Base-by-base conservation (phyloP, 2,113 vertebrate species). In the Lichenostomus cassidix region DNA sequence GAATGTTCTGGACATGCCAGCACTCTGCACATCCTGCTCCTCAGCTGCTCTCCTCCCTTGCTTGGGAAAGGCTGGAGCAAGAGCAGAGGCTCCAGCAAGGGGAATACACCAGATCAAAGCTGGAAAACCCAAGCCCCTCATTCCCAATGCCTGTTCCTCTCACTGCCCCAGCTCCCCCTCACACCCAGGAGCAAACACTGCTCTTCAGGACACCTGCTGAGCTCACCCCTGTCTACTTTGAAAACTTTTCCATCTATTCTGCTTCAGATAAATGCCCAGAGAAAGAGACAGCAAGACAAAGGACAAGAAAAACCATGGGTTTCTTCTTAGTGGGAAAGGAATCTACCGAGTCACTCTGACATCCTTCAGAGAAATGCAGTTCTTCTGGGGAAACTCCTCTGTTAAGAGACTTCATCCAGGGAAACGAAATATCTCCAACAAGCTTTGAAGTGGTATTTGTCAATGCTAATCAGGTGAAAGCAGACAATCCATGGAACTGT, bases 1-100 rank as follows among this genome's bases (percentile, higher is more conserved):
- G 28, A 25, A 28, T 3, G 3, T 55, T 74, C 11, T 21, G 58
- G 37, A n/a, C 0, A 0, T 25, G n/a, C 5, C 52, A 56, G 17
- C 37, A 27, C 3, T 25, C 59, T 24, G 15, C 20, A 17, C 3
- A 12, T 78, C 22, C 29, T 17, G 21, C 11, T 56, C 24, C 35
- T 33, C 10, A 12, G 27, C 21, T 1, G 3, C 21, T 78, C 15
- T 49, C 25, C 42, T 37, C 6, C 37, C 39, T 13, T 12, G 0
- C 20, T 18, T 67, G 23, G 18, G 17, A 50, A 89, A 17, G 4
- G 12, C 25, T 27, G 22, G 10, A 60, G 31, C 67, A 39, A 11
- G 15, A 33, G 18, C 27, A 39, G 27, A 23, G 35, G 4, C 23
- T 82, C 46, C 37, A n/a, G 28, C n/a, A 79, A 4, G 13, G 22